These are phyloP conservation scores for Mythimna vitellina DNA, from an alignment of 2,888 invertebrate genomes.

Conservation along the genomic window DNA sequence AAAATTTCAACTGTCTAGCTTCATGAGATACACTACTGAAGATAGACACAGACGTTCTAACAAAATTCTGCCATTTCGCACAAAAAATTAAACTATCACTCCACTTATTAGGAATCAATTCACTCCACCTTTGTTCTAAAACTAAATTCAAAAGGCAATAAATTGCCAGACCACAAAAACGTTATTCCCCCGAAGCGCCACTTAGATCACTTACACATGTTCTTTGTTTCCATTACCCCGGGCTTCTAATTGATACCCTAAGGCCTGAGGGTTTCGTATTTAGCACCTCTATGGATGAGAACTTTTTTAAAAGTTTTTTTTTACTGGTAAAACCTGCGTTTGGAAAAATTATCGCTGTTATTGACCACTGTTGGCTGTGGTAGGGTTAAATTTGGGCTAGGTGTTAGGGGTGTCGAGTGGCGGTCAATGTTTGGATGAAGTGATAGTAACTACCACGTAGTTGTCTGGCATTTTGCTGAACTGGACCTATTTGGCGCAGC, in stretches of 20 bases:
- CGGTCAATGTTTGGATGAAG: background rate
- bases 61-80: too few relatives aligned
- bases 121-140: constrained; percentile 21
- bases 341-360: constrained; percentile 69
- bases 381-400: constrained; percentile 68
- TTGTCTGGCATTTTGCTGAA: too few relatives aligned
- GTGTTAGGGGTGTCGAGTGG: constrained; percentile 68
- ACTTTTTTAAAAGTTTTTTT: constrained; percentile 57
- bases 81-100: background rate
- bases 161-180: constrained; percentile 71
- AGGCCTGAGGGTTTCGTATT: constrained; percentile 73
- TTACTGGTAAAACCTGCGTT: constrained; percentile 62
- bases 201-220: constrained; percentile 82
- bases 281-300: constrained; percentile 80
- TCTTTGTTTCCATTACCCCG: constrained; percentile 70
- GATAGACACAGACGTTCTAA: too few relatives aligned
- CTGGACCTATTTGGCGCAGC: too few relatives aligned
- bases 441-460: background rate
- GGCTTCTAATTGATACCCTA: constrained; percentile 80
- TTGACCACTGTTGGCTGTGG: constrained; percentile 67
- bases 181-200: constrained; percentile 80
- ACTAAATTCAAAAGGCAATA: constrained; percentile 56
- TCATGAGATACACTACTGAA: too few relatives aligned
- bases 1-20: too few relatives aligned
- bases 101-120: constrained; percentile 24